Base-by-base conservation (phyloP, 2,888 invertebrate species). In the Fragum sueziense region DNA sequence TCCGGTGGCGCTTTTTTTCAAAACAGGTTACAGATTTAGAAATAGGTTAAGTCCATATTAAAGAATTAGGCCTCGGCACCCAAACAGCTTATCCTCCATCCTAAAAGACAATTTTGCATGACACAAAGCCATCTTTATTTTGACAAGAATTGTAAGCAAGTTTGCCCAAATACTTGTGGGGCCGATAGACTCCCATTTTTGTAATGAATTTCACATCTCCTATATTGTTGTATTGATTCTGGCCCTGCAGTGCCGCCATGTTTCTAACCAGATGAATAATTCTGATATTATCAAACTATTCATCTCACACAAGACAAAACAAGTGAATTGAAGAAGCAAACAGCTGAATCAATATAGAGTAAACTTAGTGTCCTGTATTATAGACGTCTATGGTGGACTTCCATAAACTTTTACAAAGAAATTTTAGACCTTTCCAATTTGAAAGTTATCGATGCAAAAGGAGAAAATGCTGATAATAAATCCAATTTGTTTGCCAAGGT, bases 281-380 rank as follows among this genome's bases (percentile, higher is more conserved):
- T 76, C 76, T 61, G 67, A 70, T 74, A 74, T 81, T 81, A 81
- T 82, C 82, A 65, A 57, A 57, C 69, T 69, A 61, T 71, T 70
- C 70, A 75, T 82, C 82, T 76, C 69, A 25, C 20, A 51, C 69
- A 52, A 67, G 78, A 75, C 78, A 76, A 77, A 78, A 59, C 76
- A 76, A 76, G 54, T 75, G 62, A 47, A 73, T 65, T 78, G 78
- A 75, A 54, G 72, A 72, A 71, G 70, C 31, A 33, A 29, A 22
- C 27, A 25, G 37, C 47, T 6, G 51, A 71, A 79, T 79, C 79
- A 79, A 79, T 79, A 79, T 67, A 62, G 65, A n/a, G n/a, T n/a
- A n/a, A n/a, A n/a, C n/a, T n/a, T n/a, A n/a, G n/a, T n/a, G n/a
- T n/a, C n/a, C n/a, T n/a, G n/a, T n/a, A n/a, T n/a, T n/a, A 37